These are phyloP conservation scores for Oreonectes daqikongensis DNA, from an alignment of 2,797 vertebrate species.

Conservation along the genomic window DNA sequence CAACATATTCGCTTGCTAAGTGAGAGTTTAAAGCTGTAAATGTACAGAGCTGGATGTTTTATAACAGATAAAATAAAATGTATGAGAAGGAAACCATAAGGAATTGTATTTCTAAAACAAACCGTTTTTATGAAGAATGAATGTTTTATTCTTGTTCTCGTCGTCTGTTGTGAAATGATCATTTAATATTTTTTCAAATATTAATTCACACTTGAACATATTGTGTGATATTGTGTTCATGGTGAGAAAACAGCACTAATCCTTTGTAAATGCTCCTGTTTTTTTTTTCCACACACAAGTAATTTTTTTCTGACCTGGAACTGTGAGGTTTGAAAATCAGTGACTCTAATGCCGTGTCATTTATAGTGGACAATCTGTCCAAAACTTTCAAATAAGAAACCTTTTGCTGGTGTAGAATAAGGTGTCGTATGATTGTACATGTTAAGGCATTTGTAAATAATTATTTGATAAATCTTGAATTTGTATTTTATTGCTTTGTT, in stretches of 20 bases:
- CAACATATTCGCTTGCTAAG: neutral
- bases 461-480: neutral
- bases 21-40: neutral
- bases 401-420: neutral
- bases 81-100: neutral
- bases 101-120: neutral
- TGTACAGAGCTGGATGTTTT: neutral
- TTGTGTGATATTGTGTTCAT: neutral
- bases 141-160: neutral
- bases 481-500: constrained; percentile 14
- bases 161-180: no score
- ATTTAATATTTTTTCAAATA: no score
- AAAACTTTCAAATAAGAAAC: neutral
- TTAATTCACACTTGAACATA: neutral
- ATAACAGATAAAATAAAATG: neutral
- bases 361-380: neutral
- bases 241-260: neutral
- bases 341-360: neutral
- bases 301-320: neutral
- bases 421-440: neutral
- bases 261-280: neutral
- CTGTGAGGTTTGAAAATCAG: neutral
- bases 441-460: constrained; percentile 1
- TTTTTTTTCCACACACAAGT: neutral
- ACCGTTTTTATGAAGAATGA: neutral